Evolutionary conservation across 2,113 vertebrate genomes (phyloP), one percentile per base, ranked within the genome.

Genomic region (Brienomyrus longianalis): DNA sequence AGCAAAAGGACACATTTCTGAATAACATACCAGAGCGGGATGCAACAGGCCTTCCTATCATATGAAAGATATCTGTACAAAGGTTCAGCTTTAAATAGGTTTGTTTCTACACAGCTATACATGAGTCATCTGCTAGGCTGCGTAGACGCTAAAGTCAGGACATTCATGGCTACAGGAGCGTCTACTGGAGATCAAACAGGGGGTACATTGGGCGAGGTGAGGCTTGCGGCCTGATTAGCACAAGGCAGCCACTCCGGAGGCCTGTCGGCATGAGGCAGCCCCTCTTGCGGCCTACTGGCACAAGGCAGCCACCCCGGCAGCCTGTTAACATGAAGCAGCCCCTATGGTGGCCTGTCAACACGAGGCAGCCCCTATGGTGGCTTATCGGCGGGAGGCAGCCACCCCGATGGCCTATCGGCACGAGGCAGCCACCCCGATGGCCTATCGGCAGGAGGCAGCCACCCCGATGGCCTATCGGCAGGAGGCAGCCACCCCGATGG

Each of bases 81-180:
- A 74, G 77, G 23, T 90, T 39, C 56, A 87, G 85, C 51, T 90
- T 90, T 86, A 89, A 90, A 86, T 50, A 27, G 84, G 88, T 39
- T 88, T 27, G 90, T 92, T 89, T 91, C 93, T 93, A 90, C 86
- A 90, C 92, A 92, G 93, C 90, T 94, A 90, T 93, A 93, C 91
- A 91, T 91, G 35, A 43, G 74, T 27, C 7, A 51, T 59, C 88
- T 80, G 47, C 66, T 50, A 47, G 5, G n/a, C 27, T 11, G 92
- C 89, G 50, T 48, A 77, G 48, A 52, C 11, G 48, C 88, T 17
- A 74, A 70, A 83, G n/a, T 50, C 51, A 13, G 35, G 31, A 39
- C 88, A 89, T 50, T 43, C 70, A n/a, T 89, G 83, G 21, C 83
- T 84, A 48, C 83, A 84, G 23, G 45, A 48, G 83, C 19, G 3